Evolutionary conservation across 92 coral and sea anemone species (phyloP).

Genomic region (Muricea muricata): DNA sequence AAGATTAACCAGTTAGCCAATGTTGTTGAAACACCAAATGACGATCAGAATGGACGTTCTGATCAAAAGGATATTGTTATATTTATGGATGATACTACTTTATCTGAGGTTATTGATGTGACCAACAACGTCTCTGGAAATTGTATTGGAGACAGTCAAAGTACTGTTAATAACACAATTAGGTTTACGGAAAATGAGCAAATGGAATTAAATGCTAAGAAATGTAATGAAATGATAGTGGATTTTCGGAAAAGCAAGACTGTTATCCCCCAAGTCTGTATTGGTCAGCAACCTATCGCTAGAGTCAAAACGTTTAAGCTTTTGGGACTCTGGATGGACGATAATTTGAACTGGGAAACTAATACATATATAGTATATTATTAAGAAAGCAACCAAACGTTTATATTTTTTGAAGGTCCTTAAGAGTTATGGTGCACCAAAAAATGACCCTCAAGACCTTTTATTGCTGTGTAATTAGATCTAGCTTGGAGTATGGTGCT

Average conservation of each 20-base stretch:
- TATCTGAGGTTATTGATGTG: neutral
- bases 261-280: too few relatives aligned
- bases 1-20: too few relatives aligned
- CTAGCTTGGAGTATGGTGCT: too few relatives aligned
- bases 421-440: neutral
- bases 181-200: constrained; percentile 9
- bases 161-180: neutral
- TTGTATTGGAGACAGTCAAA: neutral
- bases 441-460: too few relatives aligned
- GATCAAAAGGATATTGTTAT: neutral
- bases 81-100: neutral
- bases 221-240: too few relatives aligned
- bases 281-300: too few relatives aligned
- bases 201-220: neutral
- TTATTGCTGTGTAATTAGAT: too few relatives aligned
- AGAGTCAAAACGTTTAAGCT: neutral
- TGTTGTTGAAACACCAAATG: neutral
- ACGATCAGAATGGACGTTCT: neutral
- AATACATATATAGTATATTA: too few relatives aligned
- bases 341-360: too few relatives aligned
- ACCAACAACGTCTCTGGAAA: neutral
- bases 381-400: too few relatives aligned
- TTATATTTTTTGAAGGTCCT: neutral
- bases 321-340: neutral
- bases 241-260: too few relatives aligned